Base-by-base conservation (phyloP, 2,888 invertebrate genomes). In the Serrognathus titanus region DNA sequence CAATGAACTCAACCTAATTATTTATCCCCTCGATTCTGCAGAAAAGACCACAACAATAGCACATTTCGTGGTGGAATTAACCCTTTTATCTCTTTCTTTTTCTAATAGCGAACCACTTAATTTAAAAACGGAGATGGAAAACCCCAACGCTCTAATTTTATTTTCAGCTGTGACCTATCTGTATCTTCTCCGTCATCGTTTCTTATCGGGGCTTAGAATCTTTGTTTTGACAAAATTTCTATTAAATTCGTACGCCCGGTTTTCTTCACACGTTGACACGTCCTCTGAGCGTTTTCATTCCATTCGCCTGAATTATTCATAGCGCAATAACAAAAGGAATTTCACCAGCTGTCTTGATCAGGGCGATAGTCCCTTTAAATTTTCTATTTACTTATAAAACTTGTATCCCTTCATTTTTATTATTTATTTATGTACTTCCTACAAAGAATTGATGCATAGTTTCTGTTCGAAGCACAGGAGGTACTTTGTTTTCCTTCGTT, bases 201-300 rank as follows among this genome's bases (percentile, higher is more conserved):
- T 61, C 53, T 63, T 66, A 66, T 66, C 66, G 56, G 45, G 58
- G 58, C 62, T 62, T 62, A 62, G 52, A 55, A 64, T 66, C 65
- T 63, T 63, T 60, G 62, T 61, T 66, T 66, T 66, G 62, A 64
- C 62, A 58, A 65, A 65, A 65, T 59, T 65, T 65, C 64, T 63
- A 66, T 66, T 65, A 66, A 66, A 65, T 64, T 57, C 62, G 55
- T 63, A 62, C 60, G 56, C 56, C 57, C 51, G 60, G 60, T 62
- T 61, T 62, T 58, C 58, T 58, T 55, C 52, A 37, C 51, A 36
- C 57, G 57, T 47, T 59, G 61, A 59, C 59, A 57, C 55, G 43
- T 58, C 16, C 16, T 56, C 51, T 58, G 61, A 61, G 58, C 40
- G 57, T 55, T 54, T 24, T 46, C 48, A 51, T 52, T 51, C 50